Conservation (phyloP, 92 coral and sea anemone species). For the Chrysogorgia sp. region DNA sequence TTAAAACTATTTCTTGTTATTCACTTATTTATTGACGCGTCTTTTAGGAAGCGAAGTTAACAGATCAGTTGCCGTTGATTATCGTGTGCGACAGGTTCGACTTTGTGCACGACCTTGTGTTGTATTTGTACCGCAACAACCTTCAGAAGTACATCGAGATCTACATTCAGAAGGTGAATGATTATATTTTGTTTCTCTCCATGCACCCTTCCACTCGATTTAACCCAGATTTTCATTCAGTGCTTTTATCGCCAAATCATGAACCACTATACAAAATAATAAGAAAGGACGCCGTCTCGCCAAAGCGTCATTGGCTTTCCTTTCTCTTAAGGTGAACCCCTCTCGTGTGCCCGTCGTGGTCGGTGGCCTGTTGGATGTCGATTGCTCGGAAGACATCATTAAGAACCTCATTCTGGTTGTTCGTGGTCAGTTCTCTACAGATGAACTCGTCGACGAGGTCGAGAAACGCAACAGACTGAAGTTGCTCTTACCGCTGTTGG, state of each 20-base stretch:
- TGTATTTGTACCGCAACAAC: slow-evolving; percentile 93
- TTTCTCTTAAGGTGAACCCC: slow-evolving; percentile 79
- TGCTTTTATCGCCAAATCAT: too few relatives aligned
- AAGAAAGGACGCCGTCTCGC: too few relatives aligned
- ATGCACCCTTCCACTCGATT: too few relatives aligned
- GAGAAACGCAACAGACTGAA: slow-evolving; percentile 94
- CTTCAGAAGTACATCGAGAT: slow-evolving; percentile 98
- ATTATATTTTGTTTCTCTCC: too few relatives aligned
- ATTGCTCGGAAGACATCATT: slow-evolving; percentile 94
- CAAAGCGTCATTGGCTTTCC: too few relatives aligned
- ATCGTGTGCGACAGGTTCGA: slow-evolving; percentile 98
- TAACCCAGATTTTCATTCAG: too few relatives aligned
- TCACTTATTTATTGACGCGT: background rate
- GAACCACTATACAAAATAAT: too few relatives aligned
- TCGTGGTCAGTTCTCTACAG: slow-evolving; percentile 98
- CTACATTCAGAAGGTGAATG: slow-evolving; percentile 93
- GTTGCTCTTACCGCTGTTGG: slow-evolving; percentile 90
- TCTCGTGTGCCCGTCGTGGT: slow-evolving; percentile 98
- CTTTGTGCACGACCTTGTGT: slow-evolving; percentile 94
- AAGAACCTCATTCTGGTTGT: slow-evolving; percentile 97
- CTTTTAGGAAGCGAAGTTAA: slow-evolving; percentile 89
- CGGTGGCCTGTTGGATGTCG: slow-evolving; percentile 95
- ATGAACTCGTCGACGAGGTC: slow-evolving; percentile 96
- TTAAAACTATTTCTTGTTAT: background rate
- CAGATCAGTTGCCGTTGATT: slow-evolving; percentile 96